Percentiles rank a stretch among this genome's conserved stretches.
Conservation (phyloP, 1,140 invertebrate species). For the Drosophila trapezifrons region DNA sequence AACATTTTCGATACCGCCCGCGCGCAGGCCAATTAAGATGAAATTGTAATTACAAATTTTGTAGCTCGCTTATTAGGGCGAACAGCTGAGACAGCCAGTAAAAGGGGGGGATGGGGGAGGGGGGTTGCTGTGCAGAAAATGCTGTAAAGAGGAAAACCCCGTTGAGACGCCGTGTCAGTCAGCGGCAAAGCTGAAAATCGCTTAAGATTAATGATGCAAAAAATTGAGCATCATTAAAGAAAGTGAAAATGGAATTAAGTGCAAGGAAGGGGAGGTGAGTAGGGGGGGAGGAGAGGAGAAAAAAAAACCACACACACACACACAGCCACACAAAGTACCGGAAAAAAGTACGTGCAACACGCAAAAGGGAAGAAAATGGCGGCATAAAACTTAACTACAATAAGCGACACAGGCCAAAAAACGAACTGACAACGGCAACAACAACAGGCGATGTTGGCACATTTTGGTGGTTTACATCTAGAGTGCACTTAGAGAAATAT, state of each 20-base stretch:
- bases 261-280: too few species aligned
- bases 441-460: constrained; percentile 5
- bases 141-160: constrained; percentile 22
- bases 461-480: constrained; percentile 17
- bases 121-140: too few species aligned
- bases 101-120: too few species aligned
- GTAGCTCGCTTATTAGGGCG: constrained; percentile 43
- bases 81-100: constrained; percentile 25
- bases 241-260: constrained; percentile 81
- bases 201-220: constrained; percentile 81
- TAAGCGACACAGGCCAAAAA: constrained; percentile 60
- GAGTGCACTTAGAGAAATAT: constrained; percentile 6
- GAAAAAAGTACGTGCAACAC: constrained; percentile 56
- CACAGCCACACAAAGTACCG: not conserved
- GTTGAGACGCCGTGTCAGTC: constrained; percentile 57
- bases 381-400: constrained; percentile 79
- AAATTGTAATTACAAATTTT: constrained; percentile 48
- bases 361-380: constrained; percentile 69
- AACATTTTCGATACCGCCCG: constrained; percentile 2
- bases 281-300: not conserved
- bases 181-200: constrained; percentile 75
- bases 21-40: constrained; percentile 20
- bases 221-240: constrained; percentile 80
- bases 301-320: constrained; percentile 1
- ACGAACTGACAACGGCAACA: constrained; percentile 60